phyloP scores from a whole-genome alignment of 2,888 invertebrate genomes.

The Trisateles emortualis region DNA sequence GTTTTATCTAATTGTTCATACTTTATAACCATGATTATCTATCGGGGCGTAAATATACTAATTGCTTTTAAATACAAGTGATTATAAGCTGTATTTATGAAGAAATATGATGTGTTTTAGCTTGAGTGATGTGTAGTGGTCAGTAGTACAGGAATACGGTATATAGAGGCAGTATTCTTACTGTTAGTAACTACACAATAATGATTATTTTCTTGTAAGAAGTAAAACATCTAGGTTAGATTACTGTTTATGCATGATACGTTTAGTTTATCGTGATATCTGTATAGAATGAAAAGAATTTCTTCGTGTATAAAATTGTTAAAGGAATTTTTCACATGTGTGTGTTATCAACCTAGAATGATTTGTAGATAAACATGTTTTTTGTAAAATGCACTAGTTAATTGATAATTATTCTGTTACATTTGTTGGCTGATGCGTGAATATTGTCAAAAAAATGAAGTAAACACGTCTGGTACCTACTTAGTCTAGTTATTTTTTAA shows the following conservation, averaged over 20 bases:
- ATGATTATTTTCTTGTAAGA: slow-evolving; percentile 49
- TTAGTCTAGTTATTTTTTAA: too few species aligned
- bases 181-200: slow-evolving; percentile 62
- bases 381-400: background rate
- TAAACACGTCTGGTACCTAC: background rate
- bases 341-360: background rate
- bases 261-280: slow-evolving; percentile 10
- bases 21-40: slow-evolving; percentile 33
- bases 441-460: background rate
- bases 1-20: slow-evolving; percentile 58
- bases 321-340: background rate
- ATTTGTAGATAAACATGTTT: slow-evolving; percentile 2
- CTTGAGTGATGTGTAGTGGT: slow-evolving; percentile 32
- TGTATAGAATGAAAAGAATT: slow-evolving; percentile 5
- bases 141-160: slow-evolving; percentile 67
- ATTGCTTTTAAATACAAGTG: slow-evolving; percentile 15
- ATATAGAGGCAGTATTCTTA: slow-evolving; percentile 59
- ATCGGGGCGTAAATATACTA: slow-evolving; percentile 37
- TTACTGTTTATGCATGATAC: slow-evolving; percentile 30
- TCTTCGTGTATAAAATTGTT: slow-evolving; percentile 12
- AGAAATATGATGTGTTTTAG: slow-evolving; percentile 16
- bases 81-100: slow-evolving; percentile 24
- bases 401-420: background rate
- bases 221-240: slow-evolving; percentile 50
- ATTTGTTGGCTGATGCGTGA: background rate